Conservation (phyloP, 2,888 invertebrate genomes). For the Protophormia terraenovae region DNA sequence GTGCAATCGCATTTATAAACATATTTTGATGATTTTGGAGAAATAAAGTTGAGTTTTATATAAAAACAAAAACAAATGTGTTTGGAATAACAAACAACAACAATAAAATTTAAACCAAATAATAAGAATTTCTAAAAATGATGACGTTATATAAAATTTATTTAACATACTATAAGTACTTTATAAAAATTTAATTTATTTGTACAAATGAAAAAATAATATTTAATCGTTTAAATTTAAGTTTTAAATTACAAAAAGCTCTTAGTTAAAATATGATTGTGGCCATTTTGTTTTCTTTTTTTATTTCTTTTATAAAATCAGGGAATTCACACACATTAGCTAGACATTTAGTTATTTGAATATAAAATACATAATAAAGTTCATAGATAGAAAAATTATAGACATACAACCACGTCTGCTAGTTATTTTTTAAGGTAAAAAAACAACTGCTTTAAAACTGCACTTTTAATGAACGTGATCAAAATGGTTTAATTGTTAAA, state of each 20-base stretch:
- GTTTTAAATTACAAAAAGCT: background rate
- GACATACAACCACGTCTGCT: background rate
- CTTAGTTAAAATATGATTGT: background rate
- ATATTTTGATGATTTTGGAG: background rate
- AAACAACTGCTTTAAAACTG: slow-evolving; percentile 20
- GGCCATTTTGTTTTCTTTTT: background rate
- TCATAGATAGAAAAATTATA: background rate
- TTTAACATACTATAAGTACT: background rate
- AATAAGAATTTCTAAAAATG: background rate
- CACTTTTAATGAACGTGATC: slow-evolving; percentile 52
- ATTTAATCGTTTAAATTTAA: background rate
- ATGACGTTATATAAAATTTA: background rate
- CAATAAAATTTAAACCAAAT: background rate
- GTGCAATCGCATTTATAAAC: background rate
- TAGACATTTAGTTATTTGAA: background rate
- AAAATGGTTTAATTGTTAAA: slow-evolving; percentile 23
- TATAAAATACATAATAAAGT: background rate
- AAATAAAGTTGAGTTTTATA: background rate
- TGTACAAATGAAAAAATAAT: background rate
- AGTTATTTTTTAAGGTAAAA: background rate
- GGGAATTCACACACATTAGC: background rate
- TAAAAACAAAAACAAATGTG: background rate
- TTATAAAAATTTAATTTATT: background rate
- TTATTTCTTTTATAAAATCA: background rate
- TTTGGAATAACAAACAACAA: slow-evolving; percentile 7